Base-by-base conservation (phyloP, 2,888 invertebrate genomes). In the Acrobasis consociella region DNA sequence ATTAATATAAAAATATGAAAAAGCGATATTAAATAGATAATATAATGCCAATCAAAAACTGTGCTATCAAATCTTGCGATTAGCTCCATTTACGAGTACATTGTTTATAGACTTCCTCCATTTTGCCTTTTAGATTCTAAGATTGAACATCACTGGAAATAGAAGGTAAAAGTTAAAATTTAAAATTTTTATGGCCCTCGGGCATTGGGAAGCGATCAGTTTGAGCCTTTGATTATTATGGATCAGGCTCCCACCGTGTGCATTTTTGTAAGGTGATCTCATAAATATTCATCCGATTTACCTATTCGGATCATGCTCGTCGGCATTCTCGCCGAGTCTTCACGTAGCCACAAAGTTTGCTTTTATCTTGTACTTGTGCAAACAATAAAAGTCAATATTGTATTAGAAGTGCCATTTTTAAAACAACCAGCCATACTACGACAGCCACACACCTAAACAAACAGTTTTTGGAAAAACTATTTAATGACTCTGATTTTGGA, bases 241-340 rank as follows among this genome's bases (percentile, higher is more conserved):
- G 64, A 69, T 71, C 67, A 61, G 16, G 37, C 63, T 62, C 66
- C 67, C 63, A 64, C 62, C 63, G 72, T 77, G 77, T 75, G 78
- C 81, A 80, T 81, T 83, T 82, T 76, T 79, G 75, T 69, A 70
- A 75, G 69, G 69, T 76, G 66, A 70, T 69, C 72, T 75, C 75
- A 81, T 84, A 76, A 78, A 83, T 85, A 85, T 85, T 80, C 80
- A 83, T 66, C 67, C 65, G 63, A 55, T 64, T 69, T 67, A 62
- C 46, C 62, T 50, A 63, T 71, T 67, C 68, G 58, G 67, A 64
- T 68, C 68, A 61, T 59, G 67, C 31, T 31, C 31, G 31, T 55
- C 67, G 67, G 71, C 72, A 72, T 72, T 72, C 70, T 65, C 59
- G 64, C 58, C 71, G 69, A 65, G 67, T 64, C 64, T 61, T 62